Conservation (phyloP, 2,113 vertebrate species). For the Equus przewalskii region DNA sequence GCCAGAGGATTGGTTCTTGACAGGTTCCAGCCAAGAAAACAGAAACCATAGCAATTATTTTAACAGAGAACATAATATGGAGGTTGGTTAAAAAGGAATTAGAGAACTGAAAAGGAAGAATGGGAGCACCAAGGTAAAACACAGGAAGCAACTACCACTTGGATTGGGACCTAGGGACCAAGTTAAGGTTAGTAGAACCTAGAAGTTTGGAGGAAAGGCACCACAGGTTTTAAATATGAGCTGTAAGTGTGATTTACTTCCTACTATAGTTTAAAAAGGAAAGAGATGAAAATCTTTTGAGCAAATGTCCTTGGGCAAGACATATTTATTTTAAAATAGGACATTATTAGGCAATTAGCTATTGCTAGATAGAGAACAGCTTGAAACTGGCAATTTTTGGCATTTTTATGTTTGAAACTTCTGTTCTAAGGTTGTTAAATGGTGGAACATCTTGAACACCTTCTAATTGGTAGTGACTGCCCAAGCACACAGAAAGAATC, state of each 20-base stretch:
- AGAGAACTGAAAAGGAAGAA: not conserved
- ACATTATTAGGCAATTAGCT: not conserved
- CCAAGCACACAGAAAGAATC: not conserved
- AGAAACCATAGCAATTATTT: slow-evolving; percentile 2
- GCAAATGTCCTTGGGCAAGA: not conserved
- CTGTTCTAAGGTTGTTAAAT: not conserved
- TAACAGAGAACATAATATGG: not conserved
- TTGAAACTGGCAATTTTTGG: not conserved
- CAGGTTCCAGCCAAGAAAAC: not conserved
- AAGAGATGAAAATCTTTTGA: slow-evolving; percentile 20
- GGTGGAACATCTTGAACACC: slow-evolving; percentile 1
- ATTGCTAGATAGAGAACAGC: not conserved
- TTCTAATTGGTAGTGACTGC: not conserved
- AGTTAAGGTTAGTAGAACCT: not conserved
- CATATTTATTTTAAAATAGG: not conserved
- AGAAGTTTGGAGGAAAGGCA: not conserved
- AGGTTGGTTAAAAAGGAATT: not conserved
- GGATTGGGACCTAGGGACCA: not conserved
- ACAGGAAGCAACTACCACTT: not conserved
- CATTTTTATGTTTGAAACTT: slow-evolving; percentile 53
- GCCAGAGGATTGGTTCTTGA: slow-evolving; percentile 1
- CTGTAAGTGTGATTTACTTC: not conserved
- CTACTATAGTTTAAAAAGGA: not conserved
- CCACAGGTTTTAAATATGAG: not conserved
- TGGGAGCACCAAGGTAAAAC: not conserved